Conservation (phyloP, 23 tunicate species). For the Phallusia fumigata region DNA sequence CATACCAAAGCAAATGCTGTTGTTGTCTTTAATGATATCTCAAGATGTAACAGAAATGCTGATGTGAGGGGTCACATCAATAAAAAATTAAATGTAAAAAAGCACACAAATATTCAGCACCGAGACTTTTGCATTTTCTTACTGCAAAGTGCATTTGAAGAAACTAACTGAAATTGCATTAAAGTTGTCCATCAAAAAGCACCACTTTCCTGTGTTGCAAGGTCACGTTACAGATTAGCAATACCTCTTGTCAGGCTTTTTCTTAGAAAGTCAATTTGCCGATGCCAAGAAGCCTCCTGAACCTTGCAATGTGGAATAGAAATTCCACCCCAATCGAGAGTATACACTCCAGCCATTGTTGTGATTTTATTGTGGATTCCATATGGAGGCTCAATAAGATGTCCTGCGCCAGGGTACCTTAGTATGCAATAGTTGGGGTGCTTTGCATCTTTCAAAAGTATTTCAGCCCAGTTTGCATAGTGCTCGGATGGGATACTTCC, state of each 20-base stretch:
- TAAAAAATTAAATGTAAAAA: no score
- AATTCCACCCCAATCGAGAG: conserved; percentile 61
- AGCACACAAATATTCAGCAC: no score
- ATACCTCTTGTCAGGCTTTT: neutral
- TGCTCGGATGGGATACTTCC: conserved; percentile 20
- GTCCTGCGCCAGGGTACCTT: conserved; percentile 60
- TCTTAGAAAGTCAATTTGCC: conserved; percentile 42
- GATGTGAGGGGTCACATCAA: no score
- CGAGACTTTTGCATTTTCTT: no score
- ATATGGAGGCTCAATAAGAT: conserved; percentile 51
- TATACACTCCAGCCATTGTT: neutral
- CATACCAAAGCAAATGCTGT: no score
- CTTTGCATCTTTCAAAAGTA: conserved; percentile 16
- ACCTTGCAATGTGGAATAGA: conserved; percentile 56
- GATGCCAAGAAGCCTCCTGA: conserved; percentile 69
- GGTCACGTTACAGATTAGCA: neutral
- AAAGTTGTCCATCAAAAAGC: neutral
- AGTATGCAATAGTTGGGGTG: conserved; percentile 45
- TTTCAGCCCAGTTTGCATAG: conserved; percentile 24
- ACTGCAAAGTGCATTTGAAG: no score
- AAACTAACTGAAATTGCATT: no score
- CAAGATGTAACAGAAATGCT: no score
- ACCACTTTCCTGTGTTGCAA: neutral
- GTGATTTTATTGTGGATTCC: conserved; percentile 32
- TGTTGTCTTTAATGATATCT: no score